Evolutionary conservation across 2,113 vertebrate species (phyloP).

Genomic region (Sitta europaea): DNA sequence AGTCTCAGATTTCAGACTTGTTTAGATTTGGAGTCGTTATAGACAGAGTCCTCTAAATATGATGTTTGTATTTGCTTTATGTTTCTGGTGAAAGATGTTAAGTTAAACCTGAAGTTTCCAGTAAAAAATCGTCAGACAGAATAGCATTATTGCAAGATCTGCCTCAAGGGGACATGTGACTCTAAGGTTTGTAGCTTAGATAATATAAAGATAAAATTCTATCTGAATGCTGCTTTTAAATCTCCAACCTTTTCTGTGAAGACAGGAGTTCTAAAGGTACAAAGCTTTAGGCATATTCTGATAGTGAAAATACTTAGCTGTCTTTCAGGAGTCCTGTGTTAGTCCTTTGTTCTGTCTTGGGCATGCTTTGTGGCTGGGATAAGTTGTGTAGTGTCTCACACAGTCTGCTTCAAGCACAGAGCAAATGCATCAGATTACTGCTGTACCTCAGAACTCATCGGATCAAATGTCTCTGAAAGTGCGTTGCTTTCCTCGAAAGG

Average conservation of each 20-base stretch:
- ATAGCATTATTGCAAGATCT: background rate
- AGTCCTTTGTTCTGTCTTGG: background rate
- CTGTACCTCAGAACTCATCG: background rate
- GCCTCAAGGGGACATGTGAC: fast-evolving
- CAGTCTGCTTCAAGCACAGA: background rate
- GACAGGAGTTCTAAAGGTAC: background rate
- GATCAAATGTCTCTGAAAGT: background rate
- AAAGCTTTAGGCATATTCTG: background rate
- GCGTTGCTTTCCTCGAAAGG: background rate
- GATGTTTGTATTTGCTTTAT: background rate
- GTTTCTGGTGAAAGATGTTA: background rate
- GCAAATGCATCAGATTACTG: background rate
- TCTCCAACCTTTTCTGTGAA: background rate
- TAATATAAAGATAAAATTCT: background rate
- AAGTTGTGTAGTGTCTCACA: background rate
- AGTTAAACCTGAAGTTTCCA: background rate
- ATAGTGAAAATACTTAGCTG: background rate
- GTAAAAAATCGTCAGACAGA: background rate
- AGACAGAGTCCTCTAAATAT: background rate
- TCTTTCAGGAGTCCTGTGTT: background rate
- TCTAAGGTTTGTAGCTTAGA: background rate
- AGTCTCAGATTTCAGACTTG: background rate
- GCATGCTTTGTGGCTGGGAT: background rate
- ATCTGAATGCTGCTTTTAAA: background rate
- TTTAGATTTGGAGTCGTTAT: background rate